Conservation (phyloP, 1,140 invertebrate species). For the Probaryconus sp. region DNA sequence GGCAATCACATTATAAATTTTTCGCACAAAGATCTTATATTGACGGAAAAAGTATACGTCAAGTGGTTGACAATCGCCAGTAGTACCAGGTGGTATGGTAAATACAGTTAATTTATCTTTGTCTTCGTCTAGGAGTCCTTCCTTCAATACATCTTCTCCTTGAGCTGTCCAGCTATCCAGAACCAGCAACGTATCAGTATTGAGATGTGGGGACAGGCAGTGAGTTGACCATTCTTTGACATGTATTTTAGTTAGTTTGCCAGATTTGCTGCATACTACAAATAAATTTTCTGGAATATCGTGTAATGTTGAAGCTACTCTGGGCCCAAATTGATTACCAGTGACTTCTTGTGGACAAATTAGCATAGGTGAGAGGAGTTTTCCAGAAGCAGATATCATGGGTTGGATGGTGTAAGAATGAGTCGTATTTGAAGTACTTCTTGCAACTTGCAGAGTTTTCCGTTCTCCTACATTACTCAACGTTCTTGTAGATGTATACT, state of each 20-base stretch:
- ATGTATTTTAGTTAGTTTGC: constrained; percentile 28
- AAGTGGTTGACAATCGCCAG: background rate
- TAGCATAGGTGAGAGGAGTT: constrained; percentile 27
- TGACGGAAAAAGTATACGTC: constrained; percentile 22
- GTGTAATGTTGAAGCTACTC: constrained; percentile 1
- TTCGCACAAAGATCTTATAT: constrained; percentile 1
- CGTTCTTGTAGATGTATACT: constrained; percentile 7
- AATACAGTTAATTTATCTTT: background rate
- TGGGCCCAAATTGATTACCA: constrained; percentile 26
- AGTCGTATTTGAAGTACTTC: constrained; percentile 9
- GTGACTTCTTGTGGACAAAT: constrained; percentile 41
- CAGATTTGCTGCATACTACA: constrained; percentile 31
- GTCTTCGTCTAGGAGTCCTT: background rate
- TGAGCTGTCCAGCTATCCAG: constrained; percentile 31
- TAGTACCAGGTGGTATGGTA: constrained; percentile 13
- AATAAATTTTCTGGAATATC: constrained; percentile 15
- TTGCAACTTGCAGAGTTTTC: constrained; percentile 1
- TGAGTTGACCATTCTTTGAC: constrained; percentile 7
- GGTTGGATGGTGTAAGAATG: constrained; percentile 42
- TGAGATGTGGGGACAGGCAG: constrained; percentile 1
- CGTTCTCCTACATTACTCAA: constrained; percentile 4
- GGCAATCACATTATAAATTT: background rate
- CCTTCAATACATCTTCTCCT: background rate
- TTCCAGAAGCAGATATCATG: constrained; percentile 23
- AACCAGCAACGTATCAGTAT: constrained; percentile 1